Base-by-base conservation (phyloP, 2,888 invertebrate species). In the Agriopis leucophaearia region DNA sequence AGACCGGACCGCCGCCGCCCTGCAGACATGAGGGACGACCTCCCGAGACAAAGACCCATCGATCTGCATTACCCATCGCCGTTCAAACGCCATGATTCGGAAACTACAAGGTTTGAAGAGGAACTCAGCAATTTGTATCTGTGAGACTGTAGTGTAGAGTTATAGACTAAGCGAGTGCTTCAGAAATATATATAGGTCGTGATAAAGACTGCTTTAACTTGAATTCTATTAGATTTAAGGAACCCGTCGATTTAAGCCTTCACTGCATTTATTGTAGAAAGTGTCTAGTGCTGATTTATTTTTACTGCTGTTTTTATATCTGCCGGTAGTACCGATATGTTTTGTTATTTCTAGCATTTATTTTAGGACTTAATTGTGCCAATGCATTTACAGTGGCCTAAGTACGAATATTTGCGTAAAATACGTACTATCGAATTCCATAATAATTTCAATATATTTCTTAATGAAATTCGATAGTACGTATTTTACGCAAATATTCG, bases 1-100 rank as follows among this genome's bases (percentile, higher is more conserved):
- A 35, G 51, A 8, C 35, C 51, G 6, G 51, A 82, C 1, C 81
- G 81, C 18, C 82, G 85, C 51, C 74, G 78, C 44, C 77, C 78
- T 57, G 42, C 78, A 35, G 55, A 72, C 9, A 36, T 16, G 42
- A 73, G 62, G 77, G 78, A 72, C 74, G 78, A 64, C 1, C 10
- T 44, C 8, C 55, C 60, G 8, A 48, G 47, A 48, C 12, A 78
- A 58, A 71, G 74, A 48, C 69, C 79, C 42, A 52, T 69, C 40
- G 77, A 77, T 36, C 72, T 72, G 56, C 79, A 77, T 36, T 66
- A 75, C 60, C 74, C 81, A 9, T 64, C 78, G 18, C 74, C 78
- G 18, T 69, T 69, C 56, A 69, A 69, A 57, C 64, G 68, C 8
- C 64, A 50, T 8, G 64, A 64, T 52, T 2, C 51, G 1, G 64